Evolutionary conservation across 1,140 invertebrate genomes (phyloP).

Genomic region (Drosophila simulans): DNA sequence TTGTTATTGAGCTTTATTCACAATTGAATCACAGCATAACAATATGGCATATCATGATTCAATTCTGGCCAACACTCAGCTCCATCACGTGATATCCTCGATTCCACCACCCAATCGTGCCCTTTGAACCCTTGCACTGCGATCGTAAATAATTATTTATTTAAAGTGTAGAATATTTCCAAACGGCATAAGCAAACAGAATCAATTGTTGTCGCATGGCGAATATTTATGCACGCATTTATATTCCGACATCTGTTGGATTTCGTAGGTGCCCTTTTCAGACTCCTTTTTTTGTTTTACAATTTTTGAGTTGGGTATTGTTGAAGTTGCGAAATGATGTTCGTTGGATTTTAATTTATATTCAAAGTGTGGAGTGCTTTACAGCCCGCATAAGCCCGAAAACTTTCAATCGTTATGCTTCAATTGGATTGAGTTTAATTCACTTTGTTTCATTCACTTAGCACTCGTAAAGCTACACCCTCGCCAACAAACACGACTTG

Average conservation of each 20-base stretch:
- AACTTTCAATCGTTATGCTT: constrained; percentile 24
- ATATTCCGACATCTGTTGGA: constrained; percentile 19
- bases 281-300: neutral
- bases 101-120: neutral
- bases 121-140: neutral
- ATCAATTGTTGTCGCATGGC: constrained; percentile 27
- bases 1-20: neutral
- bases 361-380: constrained; percentile 15
- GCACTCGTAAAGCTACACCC: constrained; percentile 1
- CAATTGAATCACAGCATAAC: constrained; percentile 18
- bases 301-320: constrained; percentile 4
- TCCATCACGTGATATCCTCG: neutral
- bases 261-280: neutral
- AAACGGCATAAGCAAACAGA: constrained; percentile 21
- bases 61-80: constrained; percentile 18
- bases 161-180: constrained; percentile 39
- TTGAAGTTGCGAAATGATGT: neutral
- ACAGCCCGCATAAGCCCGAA: neutral
- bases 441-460: constrained; percentile 45
- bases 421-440: constrained; percentile 39
- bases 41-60: constrained; percentile 19
- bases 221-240: constrained; percentile 16
- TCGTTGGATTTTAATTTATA: constrained; percentile 21
- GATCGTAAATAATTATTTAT: constrained; percentile 63
- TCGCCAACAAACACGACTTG: constrained; percentile 26